Conservation (phyloP, 1,140 invertebrate genomes). For the Lineus longissimus region DNA sequence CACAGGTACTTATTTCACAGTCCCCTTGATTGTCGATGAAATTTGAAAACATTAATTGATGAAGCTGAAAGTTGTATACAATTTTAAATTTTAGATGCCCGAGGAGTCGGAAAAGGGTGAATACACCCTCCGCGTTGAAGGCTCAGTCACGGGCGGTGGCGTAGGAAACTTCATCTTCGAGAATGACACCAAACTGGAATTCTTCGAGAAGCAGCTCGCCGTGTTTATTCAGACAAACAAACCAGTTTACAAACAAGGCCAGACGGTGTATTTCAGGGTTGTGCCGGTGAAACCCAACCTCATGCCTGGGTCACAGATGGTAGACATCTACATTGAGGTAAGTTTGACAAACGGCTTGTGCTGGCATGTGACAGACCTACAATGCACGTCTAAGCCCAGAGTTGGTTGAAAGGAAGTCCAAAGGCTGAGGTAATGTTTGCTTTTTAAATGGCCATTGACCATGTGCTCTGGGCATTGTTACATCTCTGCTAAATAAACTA, state of each 20-base stretch:
- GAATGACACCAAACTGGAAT: constrained; percentile 48
- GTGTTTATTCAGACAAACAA: constrained; percentile 94
- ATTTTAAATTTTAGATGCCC: constrained; percentile 34
- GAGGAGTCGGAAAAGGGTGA: constrained; percentile 60
- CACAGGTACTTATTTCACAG: too few species aligned
- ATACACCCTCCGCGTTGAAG: constrained; percentile 84
- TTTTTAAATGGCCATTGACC: too few species aligned
- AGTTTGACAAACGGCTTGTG: constrained; percentile 16
- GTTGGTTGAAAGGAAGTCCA: too few species aligned
- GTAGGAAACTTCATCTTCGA: constrained; percentile 41
- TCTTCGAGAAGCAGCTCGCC: constrained; percentile 54
- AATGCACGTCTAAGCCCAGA: too few species aligned
- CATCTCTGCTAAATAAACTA: too few species aligned
- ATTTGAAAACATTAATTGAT: too few species aligned
- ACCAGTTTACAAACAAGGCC: constrained; percentile 89
- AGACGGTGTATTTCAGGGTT: constrained; percentile 75
- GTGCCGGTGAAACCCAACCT: constrained; percentile 47
- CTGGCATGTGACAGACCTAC: too few species aligned
- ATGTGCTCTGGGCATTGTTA: too few species aligned
- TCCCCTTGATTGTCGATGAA: too few species aligned
- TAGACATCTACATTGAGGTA: constrained; percentile 48
- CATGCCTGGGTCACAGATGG: constrained; percentile 46
- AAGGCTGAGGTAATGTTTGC: too few species aligned
- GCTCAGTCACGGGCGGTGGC: constrained; percentile 51
- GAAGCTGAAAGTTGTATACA: too few species aligned